phyloP scores from a whole-genome alignment of 1,140 invertebrate species.

The Sarcophaga peregrina region DNA sequence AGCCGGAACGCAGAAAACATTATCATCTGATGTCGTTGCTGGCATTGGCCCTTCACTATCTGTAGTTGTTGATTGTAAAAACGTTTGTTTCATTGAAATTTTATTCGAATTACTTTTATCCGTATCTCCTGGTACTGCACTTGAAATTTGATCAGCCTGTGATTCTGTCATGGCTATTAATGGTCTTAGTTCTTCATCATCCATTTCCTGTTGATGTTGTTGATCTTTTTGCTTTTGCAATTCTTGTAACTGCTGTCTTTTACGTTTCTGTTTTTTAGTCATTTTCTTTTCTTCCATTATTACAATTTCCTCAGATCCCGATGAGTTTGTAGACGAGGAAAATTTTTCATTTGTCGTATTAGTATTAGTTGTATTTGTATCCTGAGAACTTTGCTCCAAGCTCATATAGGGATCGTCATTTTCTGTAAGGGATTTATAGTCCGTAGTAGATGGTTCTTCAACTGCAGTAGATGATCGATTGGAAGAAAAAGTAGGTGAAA shows the following conservation, averaged over 20 bases:
- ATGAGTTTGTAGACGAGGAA: conserved; percentile 57
- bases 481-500: neutral
- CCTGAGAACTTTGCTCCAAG: conserved; percentile 46
- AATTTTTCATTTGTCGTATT: conserved; percentile 49
- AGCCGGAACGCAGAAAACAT: conserved; percentile 45
- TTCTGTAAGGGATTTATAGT: conserved; percentile 46
- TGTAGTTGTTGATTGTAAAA: conserved; percentile 49
- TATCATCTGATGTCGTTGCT: conserved; percentile 63
- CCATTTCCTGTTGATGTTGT: conserved; percentile 51
- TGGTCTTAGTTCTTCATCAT: conserved; percentile 51
- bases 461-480: conserved; percentile 20
- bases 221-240: conserved; percentile 46
- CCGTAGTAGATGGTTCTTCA: conserved; percentile 18
- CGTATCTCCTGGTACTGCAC: neutral
- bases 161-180: conserved; percentile 57
- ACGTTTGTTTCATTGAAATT: conserved; percentile 36
- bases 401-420: conserved; percentile 47
- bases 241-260: conserved; percentile 49
- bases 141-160: conserved; percentile 47
- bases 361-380: conserved; percentile 39
- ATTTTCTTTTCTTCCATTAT: conserved; percentile 59
- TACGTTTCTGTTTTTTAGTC: conserved; percentile 60
- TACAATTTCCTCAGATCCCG: conserved; percentile 59
- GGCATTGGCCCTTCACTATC: conserved; percentile 61
- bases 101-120: conserved; percentile 23